phyloP scores from a whole-genome alignment of 2,888 invertebrate genomes.

The Paralinhomoeus sp. region DNA sequence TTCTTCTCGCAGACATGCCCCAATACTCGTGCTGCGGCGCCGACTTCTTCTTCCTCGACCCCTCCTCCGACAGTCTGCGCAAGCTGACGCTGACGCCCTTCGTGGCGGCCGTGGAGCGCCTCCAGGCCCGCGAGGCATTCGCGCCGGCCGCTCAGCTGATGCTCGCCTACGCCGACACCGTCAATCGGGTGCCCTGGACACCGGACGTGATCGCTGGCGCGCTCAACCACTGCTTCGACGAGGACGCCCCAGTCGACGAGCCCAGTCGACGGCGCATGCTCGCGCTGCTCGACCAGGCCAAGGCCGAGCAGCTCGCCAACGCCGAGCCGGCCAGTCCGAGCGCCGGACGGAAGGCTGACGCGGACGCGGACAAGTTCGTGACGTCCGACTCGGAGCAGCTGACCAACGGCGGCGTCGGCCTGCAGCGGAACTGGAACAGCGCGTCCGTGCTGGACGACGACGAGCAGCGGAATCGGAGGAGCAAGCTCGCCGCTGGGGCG shows the following conservation, averaged over 20 bases:
- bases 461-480: too few species aligned
- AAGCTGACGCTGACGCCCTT: conserved; percentile 2
- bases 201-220: neutral
- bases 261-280: neutral
- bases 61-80: conserved; percentile 2
- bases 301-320: too few species aligned
- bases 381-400: too few species aligned
- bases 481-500: too few species aligned
- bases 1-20: conserved; percentile 2
- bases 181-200: neutral
- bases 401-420: too few species aligned
- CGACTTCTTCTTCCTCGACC: conserved; percentile 4
- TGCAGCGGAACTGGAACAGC: too few species aligned
- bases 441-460: too few species aligned
- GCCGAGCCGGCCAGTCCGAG: too few species aligned
- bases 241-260: neutral
- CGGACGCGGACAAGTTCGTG: too few species aligned
- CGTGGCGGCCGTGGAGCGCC: conserved; percentile 2
- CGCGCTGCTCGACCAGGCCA: neutral
- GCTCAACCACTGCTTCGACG: neutral
- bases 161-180: neutral
- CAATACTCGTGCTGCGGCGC: conserved; percentile 1
- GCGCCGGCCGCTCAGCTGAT: conserved; percentile 1
- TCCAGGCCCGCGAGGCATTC: neutral
- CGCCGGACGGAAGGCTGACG: too few species aligned